These are phyloP conservation scores for Odontamblyopus rebecca DNA, from an alignment of 2,797 vertebrate genomes.

Conservation along the genomic window DNA sequence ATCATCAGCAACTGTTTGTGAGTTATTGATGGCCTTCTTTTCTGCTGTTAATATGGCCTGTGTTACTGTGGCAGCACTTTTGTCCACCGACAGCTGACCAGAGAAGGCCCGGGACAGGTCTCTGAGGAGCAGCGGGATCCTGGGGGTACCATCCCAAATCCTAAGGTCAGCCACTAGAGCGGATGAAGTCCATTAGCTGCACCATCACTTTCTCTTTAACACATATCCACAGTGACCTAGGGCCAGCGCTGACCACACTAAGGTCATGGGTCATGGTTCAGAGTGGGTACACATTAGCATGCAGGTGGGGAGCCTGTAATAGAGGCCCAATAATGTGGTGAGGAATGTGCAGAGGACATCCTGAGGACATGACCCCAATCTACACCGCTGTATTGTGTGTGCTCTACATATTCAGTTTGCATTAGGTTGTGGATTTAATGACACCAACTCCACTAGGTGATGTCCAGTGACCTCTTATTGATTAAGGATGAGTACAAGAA, in stretches of 20 bases:
- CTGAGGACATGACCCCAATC: constrained; percentile 31
- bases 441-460: constrained; percentile 13
- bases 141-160: constrained; percentile 9
- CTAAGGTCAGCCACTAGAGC: constrained; percentile 8
- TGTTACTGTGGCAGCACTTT: constrained; percentile 29
- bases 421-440: constrained; percentile 18
- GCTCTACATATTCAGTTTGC: constrained; percentile 13
- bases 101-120: constrained; percentile 23
- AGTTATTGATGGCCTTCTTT: constrained; percentile 33
- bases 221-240: constrained; percentile 48
- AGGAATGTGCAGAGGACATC: constrained; percentile 10
- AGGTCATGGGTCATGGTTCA: constrained; percentile 66
- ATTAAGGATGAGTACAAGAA: constrained; percentile 4
- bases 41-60: constrained; percentile 27
- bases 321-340: constrained; percentile 18
- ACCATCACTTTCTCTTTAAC: constrained; percentile 68
- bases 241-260: constrained; percentile 35
- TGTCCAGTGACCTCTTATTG: constrained; percentile 23
- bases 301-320: constrained; percentile 51
- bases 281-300: constrained; percentile 66
- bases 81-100: constrained; percentile 23
- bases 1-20: constrained; percentile 41
- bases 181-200: constrained; percentile 58
- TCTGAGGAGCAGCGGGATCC: constrained; percentile 35
- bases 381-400: constrained; percentile 20